Conservation (phyloP, 2,113 vertebrate species). For the Gymnobelideus leadbeateri region DNA sequence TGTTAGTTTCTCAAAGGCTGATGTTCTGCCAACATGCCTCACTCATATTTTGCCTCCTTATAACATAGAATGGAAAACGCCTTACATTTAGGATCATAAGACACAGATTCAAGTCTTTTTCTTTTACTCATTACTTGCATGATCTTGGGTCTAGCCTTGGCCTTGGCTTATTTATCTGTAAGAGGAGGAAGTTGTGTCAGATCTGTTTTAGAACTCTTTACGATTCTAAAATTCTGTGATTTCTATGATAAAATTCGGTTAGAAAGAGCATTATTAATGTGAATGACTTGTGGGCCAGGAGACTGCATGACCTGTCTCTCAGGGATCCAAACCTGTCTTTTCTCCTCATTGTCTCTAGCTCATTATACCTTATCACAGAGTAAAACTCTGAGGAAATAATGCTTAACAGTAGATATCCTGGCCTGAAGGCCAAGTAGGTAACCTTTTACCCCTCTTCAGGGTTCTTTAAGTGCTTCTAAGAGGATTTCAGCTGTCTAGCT, state of each 20-base stretch:
- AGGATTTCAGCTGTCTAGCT: not conserved
- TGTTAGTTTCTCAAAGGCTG: not conserved
- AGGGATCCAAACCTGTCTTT: not conserved
- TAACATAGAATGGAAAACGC: not conserved
- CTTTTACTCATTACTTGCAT: not conserved
- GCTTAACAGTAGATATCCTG: not conserved
- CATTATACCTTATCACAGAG: not conserved
- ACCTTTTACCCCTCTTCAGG: not conserved
- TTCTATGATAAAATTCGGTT: not conserved
- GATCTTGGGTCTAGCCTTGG: not conserved
- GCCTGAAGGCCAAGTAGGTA: not conserved
- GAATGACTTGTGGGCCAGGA: not conserved
- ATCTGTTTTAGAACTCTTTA: not conserved
- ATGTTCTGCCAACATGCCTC: not conserved
- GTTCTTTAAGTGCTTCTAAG: not conserved
- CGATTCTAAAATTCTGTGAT: not conserved
- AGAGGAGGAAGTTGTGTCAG: not conserved
- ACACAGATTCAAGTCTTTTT: not conserved
- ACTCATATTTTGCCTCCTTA: not conserved
- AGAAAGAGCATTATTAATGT: not conserved
- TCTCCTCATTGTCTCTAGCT: not conserved
- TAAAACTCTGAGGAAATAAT: not conserved
- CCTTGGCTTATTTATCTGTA: not conserved
- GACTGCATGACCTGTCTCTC: not conserved
- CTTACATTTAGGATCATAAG: not conserved